These are phyloP conservation scores for Channa striata DNA, from an alignment of 2,797 vertebrate genomes.

Conservation along the genomic window DNA sequence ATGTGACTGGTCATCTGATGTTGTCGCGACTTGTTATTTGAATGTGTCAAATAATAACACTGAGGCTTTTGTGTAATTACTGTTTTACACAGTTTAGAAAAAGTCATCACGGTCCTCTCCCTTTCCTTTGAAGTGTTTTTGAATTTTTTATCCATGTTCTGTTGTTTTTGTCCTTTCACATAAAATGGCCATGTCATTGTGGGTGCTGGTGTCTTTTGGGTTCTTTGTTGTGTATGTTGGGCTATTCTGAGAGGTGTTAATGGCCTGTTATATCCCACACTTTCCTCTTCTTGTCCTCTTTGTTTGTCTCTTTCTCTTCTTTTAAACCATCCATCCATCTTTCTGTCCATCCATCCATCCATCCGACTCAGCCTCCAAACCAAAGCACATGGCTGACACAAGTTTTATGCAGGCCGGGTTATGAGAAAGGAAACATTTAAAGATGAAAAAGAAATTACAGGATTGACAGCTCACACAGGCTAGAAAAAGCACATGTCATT, in stretches of 20 bases:
- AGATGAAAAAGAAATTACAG: slow-evolving; percentile 56
- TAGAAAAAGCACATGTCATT: slow-evolving; percentile 9
- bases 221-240: slow-evolving; percentile 45
- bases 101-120: slow-evolving; percentile 46
- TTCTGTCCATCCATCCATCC: no score
- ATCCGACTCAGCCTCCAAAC: slow-evolving; percentile 28
- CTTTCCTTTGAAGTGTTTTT: slow-evolving; percentile 55
- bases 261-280: slow-evolving; percentile 39
- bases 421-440: slow-evolving; percentile 29
- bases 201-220: slow-evolving; percentile 20
- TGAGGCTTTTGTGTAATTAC: slow-evolving; percentile 71
- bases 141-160: slow-evolving; percentile 33
- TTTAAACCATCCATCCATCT: slow-evolving; percentile 14
- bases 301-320: not conserved
- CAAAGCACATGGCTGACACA: slow-evolving; percentile 40
- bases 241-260: slow-evolving; percentile 65
- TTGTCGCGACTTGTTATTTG: slow-evolving; percentile 66
- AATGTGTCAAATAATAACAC: slow-evolving; percentile 66
- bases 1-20: slow-evolving; percentile 71
- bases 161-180: slow-evolving; percentile 45
- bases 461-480: slow-evolving; percentile 28
- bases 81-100: slow-evolving; percentile 65
- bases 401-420: slow-evolving; percentile 18
- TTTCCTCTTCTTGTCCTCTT: not conserved
- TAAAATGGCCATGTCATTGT: slow-evolving; percentile 38